Conservation (phyloP, 2,888 invertebrate species). For the Nephrotoma guestfalica region DNA sequence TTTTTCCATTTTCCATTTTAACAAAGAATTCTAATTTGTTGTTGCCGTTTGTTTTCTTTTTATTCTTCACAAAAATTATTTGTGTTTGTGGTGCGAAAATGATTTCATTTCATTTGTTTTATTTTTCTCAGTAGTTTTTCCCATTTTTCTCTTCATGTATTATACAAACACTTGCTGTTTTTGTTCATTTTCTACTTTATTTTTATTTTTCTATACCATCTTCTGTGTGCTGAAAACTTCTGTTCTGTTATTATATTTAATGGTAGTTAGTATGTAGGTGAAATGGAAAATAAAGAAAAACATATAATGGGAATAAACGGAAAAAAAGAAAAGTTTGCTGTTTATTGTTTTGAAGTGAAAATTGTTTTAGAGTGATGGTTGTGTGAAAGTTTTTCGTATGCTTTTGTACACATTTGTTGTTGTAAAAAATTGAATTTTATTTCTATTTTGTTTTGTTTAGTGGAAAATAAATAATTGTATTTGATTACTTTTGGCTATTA, state of each 20-base stretch:
- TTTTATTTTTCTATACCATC: background rate
- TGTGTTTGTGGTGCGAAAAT: background rate
- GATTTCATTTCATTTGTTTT: background rate
- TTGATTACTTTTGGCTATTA: background rate
- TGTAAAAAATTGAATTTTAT: background rate
- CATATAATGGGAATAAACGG: background rate
- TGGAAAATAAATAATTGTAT: background rate
- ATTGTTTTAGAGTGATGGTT: background rate
- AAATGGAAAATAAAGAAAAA: background rate
- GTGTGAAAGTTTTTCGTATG: background rate
- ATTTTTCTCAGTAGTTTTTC: background rate
- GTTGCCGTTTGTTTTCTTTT: background rate
- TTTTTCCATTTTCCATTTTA: background rate
- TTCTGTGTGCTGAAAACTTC: background rate
- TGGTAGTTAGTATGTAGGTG: background rate
- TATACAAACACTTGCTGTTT: background rate
- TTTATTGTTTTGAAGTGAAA: background rate
- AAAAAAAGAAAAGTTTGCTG: background rate
- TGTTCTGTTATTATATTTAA: background rate
- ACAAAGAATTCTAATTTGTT: background rate
- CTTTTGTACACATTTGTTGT: background rate
- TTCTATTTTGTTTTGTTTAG: background rate
- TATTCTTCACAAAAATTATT: background rate
- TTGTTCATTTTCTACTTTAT: background rate
- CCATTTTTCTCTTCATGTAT: background rate